phyloP scores from a whole-genome alignment of 2,888 invertebrate species.

The Ophion obscuratus region DNA sequence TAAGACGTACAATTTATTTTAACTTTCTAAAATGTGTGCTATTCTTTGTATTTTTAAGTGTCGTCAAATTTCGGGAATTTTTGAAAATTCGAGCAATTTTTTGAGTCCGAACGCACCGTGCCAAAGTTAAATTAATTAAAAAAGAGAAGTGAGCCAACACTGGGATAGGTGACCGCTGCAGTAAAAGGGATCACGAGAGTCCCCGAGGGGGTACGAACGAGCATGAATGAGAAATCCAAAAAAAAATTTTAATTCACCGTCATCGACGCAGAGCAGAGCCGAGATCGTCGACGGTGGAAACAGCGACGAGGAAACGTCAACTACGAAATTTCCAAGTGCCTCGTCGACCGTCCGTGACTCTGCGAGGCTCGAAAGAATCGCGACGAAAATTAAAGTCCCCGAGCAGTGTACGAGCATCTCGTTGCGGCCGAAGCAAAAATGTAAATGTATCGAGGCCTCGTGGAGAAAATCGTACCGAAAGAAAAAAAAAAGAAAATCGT shows the following conservation, averaged over 20 bases:
- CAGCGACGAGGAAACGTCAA: conserved; percentile 66
- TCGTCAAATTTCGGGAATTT: too few species aligned
- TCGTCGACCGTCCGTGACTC: conserved; percentile 62
- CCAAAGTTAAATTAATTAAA: too few species aligned
- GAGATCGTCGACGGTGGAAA: conserved; percentile 71
- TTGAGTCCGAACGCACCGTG: too few species aligned
- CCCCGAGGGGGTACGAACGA: too few species aligned
- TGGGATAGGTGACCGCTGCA: too few species aligned
- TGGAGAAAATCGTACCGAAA: conserved; percentile 32
- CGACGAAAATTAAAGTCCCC: conserved; percentile 19
- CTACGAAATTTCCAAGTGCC: conserved; percentile 66
- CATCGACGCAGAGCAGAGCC: conserved; percentile 69
- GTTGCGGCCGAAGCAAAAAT: background rate
- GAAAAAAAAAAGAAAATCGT: background rate
- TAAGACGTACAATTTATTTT: too few species aligned
- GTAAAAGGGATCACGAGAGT: too few species aligned
- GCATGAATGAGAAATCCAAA: background rate
- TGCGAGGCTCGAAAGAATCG: conserved; percentile 12
- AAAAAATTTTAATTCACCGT: conserved; percentile 65
- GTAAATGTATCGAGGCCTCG: background rate
- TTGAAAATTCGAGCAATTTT: too few species aligned
- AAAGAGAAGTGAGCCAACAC: too few species aligned
- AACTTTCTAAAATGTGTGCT: too few species aligned
- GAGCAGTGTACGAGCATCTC: conserved; percentile 25
- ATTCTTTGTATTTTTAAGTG: too few species aligned